phyloP scores from a whole-genome alignment of 2,888 invertebrate genomes.

The Lycaena phlaeas region DNA sequence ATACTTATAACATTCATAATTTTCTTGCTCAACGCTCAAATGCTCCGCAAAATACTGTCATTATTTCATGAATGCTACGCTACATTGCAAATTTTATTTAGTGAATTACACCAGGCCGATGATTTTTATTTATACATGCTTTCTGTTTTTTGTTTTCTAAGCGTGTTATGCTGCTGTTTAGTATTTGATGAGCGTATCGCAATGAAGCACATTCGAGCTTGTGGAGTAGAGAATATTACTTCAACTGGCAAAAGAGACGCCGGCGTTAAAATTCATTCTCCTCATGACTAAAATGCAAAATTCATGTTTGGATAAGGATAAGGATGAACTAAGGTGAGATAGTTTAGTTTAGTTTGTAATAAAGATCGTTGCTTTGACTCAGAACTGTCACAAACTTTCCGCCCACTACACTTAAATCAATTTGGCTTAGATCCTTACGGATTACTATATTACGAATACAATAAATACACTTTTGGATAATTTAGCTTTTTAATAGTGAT shows the following conservation, averaged over 20 bases:
- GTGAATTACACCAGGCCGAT: not conserved
- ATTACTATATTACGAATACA: too few species aligned
- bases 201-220: constrained; percentile 2
- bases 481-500: too few species aligned
- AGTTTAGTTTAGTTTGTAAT: too few species aligned
- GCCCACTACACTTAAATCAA: too few species aligned
- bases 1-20: too few species aligned
- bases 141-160: not conserved
- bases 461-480: too few species aligned
- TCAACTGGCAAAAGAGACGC: not conserved
- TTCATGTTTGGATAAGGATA: not conserved
- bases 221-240: constrained; percentile 3
- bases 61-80: too few species aligned
- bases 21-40: too few species aligned
- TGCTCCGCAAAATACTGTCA: too few species aligned
- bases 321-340: not conserved
- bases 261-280: not conserved
- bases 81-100: not conserved
- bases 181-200: constrained; percentile 5
- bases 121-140: not conserved
- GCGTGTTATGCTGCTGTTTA: not conserved
- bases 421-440: too few species aligned
- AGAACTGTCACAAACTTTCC: not conserved
- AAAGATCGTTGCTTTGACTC: too few species aligned
- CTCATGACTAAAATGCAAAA: not conserved